These are phyloP conservation scores for Neosalanx taihuensis DNA, from an alignment of 2,797 vertebrate genomes.

Conservation along the genomic window DNA sequence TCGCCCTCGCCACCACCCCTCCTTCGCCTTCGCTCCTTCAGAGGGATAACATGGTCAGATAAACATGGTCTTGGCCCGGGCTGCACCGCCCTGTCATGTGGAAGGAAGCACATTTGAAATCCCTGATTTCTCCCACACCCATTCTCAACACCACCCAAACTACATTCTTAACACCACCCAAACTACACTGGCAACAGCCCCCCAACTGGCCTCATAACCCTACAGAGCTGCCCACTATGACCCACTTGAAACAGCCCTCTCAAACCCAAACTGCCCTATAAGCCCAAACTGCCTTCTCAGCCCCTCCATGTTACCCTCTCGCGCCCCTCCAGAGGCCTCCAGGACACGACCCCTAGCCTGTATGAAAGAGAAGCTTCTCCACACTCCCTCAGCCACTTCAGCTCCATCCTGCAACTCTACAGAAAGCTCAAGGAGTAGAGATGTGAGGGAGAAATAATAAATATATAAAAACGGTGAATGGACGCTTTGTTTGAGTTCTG, in stretches of 20 bases:
- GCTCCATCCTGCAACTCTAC: not conserved
- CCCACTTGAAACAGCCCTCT: no score
- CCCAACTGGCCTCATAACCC: no score
- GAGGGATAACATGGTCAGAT: slow-evolving; percentile 66
- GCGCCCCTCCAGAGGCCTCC: slow-evolving; percentile 12
- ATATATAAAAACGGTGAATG: not conserved
- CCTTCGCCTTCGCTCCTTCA: slow-evolving; percentile 55
- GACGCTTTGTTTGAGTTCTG: not conserved
- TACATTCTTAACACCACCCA: no score
- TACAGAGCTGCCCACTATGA: no score
- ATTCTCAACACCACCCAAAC: not conserved
- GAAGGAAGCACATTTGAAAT: not conserved
- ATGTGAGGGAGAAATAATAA: not conserved
- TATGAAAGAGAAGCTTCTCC: not conserved
- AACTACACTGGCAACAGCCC: no score
- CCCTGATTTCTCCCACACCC: not conserved
- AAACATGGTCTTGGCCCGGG: slow-evolving; percentile 58
- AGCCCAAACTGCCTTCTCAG: not conserved
- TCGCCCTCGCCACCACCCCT: slow-evolving; percentile 38
- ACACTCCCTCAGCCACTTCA: not conserved
- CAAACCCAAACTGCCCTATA: not conserved
- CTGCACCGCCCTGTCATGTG: slow-evolving; percentile 18
- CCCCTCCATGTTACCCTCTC: slow-evolving; percentile 7
- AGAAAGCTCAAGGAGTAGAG: not conserved
- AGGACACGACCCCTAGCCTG: not conserved